These are phyloP conservation scores for Coelopa pilipes DNA, from an alignment of 2,888 invertebrate genomes.

Conservation along the genomic window DNA sequence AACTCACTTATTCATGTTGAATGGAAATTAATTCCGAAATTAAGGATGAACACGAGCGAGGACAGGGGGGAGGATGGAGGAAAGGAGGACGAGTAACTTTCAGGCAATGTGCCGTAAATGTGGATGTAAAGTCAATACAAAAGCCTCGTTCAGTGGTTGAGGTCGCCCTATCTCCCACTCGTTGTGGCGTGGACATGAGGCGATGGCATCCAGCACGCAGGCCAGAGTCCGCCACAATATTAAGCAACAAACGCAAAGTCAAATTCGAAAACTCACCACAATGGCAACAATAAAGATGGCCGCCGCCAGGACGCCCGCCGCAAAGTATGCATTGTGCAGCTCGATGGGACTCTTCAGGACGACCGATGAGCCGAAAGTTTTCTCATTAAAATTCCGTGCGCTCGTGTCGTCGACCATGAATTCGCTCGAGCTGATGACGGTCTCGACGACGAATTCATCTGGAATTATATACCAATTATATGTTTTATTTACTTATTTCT, in stretches of 20 bases:
- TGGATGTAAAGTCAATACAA: no score
- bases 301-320: constrained; percentile 79
- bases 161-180: no score
- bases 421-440: constrained; percentile 70
- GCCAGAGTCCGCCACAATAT: neutral
- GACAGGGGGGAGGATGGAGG: no score
- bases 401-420: constrained; percentile 67
- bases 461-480: constrained; percentile 46
- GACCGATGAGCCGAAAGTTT: constrained; percentile 66
- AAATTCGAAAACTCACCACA: constrained; percentile 70
- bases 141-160: no score
- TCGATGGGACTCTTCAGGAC: constrained; percentile 70
- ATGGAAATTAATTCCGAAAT: no score
- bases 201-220: neutral
- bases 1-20: no score
- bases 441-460: constrained; percentile 79
- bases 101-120: no score
- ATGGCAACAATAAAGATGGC: constrained; percentile 80
- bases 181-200: no score
- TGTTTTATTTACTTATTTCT: no score
- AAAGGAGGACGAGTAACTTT: no score
- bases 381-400: constrained; percentile 67
- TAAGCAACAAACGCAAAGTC: neutral
- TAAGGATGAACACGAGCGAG: no score
- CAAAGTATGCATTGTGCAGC: constrained; percentile 81